Evolutionary conservation across 2,888 invertebrate species (phyloP).

Genomic region (Synanthedon formicaeformis): DNA sequence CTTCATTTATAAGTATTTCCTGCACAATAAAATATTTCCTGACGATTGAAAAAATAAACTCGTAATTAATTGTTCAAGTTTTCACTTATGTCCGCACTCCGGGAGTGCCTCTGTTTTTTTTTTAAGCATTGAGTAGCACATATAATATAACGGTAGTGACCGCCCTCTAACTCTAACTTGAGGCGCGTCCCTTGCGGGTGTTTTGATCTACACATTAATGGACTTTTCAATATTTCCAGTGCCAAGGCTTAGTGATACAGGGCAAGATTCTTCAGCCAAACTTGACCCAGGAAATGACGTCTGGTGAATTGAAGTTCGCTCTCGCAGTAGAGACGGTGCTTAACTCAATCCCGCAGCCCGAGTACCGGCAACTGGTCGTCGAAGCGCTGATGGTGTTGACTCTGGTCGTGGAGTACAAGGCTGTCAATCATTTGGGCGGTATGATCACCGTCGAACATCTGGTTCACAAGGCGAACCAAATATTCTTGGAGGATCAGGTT

Average conservation of each 20-base stretch:
- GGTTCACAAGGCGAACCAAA: conserved; percentile 92
- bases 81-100: no score
- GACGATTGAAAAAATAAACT: no score
- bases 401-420: conserved; percentile 88
- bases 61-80: no score
- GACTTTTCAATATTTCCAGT: conserved; percentile 51
- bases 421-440: conserved; percentile 80
- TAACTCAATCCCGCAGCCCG: conserved; percentile 97
- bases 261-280: conserved; percentile 91
- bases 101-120: no score
- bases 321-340: conserved; percentile 96
- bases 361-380: conserved; percentile 96
- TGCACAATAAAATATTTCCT: no score
- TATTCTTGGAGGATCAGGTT: conserved; percentile 97
- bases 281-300: conserved; percentile 98
- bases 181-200: no score
- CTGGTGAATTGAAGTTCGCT: conserved; percentile 98
- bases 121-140: no score
- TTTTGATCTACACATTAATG: no score
- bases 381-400: conserved; percentile 98
- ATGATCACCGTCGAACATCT: conserved; percentile 90
- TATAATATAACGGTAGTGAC: no score
- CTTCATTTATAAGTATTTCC: no score
- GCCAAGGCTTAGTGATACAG: conserved; percentile 93
- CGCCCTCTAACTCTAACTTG: no score